Evolutionary conservation across 2,797 vertebrate genomes (phyloP), one percentile per base, ranked within the genome.

Genomic region (Mormyrus proboscirostris): DNA sequence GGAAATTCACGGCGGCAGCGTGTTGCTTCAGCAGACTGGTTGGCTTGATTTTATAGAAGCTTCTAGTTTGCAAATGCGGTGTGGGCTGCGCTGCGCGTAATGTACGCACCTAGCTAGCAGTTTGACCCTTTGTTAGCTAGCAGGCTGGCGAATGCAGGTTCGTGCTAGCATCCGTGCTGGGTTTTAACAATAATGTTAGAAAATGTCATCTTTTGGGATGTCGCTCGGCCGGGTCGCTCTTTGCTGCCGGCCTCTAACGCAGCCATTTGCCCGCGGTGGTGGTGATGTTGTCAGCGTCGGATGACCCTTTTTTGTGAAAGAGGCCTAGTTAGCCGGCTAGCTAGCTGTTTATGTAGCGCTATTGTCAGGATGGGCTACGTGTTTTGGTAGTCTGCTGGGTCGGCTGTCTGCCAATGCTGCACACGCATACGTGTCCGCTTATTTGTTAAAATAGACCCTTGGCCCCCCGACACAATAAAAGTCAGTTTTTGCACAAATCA

Each of bases 61-160:
- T 85, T 85, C 49, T 25, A 49, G 44, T 85, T 51, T 25, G 25
- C 41, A 12, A 41, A 29, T 57, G 25, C 4, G 6, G 4, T 86
- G 49, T 86, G 49, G 22, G 51, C 50, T 69, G 86, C 53, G 85
- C 12, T 86, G 44, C 16, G 10, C 57, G 90, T 91, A 92, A 91
- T 79, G 12, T 76, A 76, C 91, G 89, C 91, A 93, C 90, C 90
- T 91, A 2, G 92, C 92, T 93, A 93, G 49, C 90, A 90, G 92
- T 92, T 93, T 93, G 93, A 94, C 95, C 94, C 96, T 96, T 96
- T 96, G 96, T 96, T 95, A 94, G 94, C 93, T 94, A 94, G 92
- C 93, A 91, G 91, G 89, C 90, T 51, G 25, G 19, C 41, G 87
- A 82, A 51, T 19, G 55, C 38, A 16, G 50, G 47, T 25, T 65